Percentiles rank a stretch among this genome's conserved stretches.
Conservation (phyloP, 2,113 vertebrate genomes). For the Cynopterus brachyotis region DNA sequence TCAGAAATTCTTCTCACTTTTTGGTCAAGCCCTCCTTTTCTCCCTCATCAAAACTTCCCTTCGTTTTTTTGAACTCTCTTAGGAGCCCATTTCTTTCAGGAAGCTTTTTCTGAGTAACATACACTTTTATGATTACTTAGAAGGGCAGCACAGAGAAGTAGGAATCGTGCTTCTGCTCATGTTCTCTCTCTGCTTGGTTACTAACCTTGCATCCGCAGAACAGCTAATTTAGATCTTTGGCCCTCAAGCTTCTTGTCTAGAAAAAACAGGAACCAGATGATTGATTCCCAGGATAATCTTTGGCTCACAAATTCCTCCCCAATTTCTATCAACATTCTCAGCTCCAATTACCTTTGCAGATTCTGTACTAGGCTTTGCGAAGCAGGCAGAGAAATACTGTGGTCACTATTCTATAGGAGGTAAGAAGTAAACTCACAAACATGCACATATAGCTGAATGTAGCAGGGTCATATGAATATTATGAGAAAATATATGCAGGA, state of each 20-base stretch:
- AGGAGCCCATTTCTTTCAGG: background rate
- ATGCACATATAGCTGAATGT: background rate
- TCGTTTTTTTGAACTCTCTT: background rate
- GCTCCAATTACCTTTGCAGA: background rate
- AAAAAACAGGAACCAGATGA: background rate
- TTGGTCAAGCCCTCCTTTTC: background rate
- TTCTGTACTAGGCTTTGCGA: background rate
- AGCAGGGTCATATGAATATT: background rate
- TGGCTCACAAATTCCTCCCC: background rate
- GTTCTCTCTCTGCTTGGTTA: background rate
- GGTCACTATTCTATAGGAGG: background rate
- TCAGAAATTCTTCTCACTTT: background rate
- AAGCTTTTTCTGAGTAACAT: background rate
- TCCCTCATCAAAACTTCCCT: background rate
- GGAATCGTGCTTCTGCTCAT: accelerated
- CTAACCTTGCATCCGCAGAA: accelerated
- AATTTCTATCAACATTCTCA: background rate
- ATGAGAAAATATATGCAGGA: background rate
- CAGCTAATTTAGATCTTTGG: background rate
- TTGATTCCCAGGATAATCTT: background rate
- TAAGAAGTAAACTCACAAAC: background rate
- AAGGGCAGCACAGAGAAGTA: background rate
- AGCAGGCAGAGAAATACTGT: background rate
- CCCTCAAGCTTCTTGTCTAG: background rate
- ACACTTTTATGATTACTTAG: background rate